Evolutionary conservation across 2,113 vertebrate species (phyloP), one percentile per base, ranked within the genome.

Genomic region (Girardinichthys multiradiatus): DNA sequence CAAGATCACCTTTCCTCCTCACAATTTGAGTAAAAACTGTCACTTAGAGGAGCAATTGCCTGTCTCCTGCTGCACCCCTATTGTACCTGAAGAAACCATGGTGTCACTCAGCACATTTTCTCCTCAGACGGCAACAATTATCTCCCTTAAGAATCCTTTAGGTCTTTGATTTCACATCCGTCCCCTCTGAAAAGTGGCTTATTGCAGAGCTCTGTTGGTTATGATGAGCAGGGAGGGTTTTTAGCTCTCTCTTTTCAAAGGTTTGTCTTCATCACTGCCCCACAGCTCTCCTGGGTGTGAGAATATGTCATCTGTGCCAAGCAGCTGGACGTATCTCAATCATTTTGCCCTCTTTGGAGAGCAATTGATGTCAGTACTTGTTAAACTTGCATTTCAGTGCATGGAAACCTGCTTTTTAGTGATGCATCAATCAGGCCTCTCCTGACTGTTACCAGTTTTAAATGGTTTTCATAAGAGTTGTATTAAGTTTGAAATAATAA

Each of bases 101-200:
- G 61, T 70, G 54, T 80, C 83, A 65, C 82, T 60, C 51, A 74
- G 76, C 74, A 78, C 70, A 67, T 81, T 83, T 76, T 80, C 63
- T 75, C 71, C 77, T 72, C 71, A 37, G 78, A 78, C 57, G 4
- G 70, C 35, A 64, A 76, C 83, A 86, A 87, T 86, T 87, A 87
- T 87, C 80, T 82, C 71, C 76, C 74, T 83, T 80, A 65, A 80
- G 71, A 80, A 84, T 76, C 62, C 77, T 72, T 74, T 62, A 59
- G 58, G 57, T 30, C 33, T 74, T 17, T 17, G 70, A 64, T 28
- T 87, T 58, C 65, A 73, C 76, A 87, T 85, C 68, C 78, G 74
- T 74, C 77, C 80, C 17, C 60, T 68, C 37, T 11, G 79, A 82
- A 72, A 66, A 86, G 83, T 39, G 68, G 72, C 82, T 73, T 79